Evolutionary conservation across 2,113 vertebrate species (phyloP).

Genomic region (Gobio gobio): DNA sequence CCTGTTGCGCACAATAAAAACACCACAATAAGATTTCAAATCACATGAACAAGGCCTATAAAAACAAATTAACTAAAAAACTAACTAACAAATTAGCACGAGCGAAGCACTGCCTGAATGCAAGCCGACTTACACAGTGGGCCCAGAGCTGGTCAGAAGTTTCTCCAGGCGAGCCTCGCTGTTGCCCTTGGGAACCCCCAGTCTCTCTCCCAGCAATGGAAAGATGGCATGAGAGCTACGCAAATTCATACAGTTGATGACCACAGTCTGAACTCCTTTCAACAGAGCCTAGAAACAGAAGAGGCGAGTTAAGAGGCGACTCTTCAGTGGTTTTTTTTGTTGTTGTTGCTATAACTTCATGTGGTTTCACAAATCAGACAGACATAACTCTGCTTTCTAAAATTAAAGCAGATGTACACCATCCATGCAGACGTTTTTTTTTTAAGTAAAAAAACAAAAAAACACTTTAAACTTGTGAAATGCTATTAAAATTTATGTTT

Average conservation of each 20-base stretch:
- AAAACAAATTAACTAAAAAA: neutral
- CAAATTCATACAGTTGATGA: constrained; percentile 94
- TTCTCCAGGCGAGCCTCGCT: constrained; percentile 76
- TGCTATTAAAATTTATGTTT: too few species aligned
- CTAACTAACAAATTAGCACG: too few species aligned
- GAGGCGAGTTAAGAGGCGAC: too few species aligned
- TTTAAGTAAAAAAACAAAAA: too few species aligned
- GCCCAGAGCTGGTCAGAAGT: constrained; percentile 77
- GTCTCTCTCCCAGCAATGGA: constrained; percentile 80
- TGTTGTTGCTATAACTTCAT: neutral
- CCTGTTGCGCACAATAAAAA: constrained; percentile 66
- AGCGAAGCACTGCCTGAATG: neutral
- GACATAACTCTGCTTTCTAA: neutral
- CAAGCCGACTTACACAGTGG: constrained; percentile 84
- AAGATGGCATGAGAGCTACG: constrained; percentile 85
- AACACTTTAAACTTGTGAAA: too few species aligned
- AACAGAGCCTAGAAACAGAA: constrained; percentile 76
- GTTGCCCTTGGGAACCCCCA: constrained; percentile 69
- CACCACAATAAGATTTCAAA: neutral
- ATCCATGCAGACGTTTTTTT: neutral
- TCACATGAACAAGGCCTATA: neutral
- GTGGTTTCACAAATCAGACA: neutral
- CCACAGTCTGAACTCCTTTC: constrained; percentile 69
- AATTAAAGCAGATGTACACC: neutral
- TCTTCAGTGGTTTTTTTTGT: too few species aligned